Percentiles rank a stretch among this genome's conserved stretches.
These are phyloP conservation scores for Athene cunicularia DNA, from an alignment of 2,113 vertebrate genomes.

Conservation along the genomic window DNA sequence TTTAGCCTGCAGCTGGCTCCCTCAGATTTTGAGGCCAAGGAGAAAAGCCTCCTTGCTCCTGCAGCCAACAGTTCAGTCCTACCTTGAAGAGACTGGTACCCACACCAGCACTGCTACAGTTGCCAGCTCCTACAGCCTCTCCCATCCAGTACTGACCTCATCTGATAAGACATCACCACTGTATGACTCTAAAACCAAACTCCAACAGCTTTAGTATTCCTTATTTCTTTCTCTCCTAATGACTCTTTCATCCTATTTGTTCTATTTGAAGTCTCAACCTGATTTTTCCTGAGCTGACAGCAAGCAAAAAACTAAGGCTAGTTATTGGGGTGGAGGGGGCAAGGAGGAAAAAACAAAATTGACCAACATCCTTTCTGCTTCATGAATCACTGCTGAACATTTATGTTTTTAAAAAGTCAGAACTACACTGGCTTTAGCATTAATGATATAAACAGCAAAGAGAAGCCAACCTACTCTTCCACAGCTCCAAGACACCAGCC, in stretches of 20 bases:
- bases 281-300: background rate
- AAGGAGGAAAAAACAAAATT: background rate
- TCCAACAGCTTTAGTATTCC: background rate
- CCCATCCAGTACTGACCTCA: background rate
- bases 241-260: background rate
- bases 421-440: background rate
- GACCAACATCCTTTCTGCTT: background rate
- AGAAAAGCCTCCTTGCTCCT: background rate
- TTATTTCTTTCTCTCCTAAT: background rate
- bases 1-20: background rate
- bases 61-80: background rate
- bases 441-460: background rate
- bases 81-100: background rate
- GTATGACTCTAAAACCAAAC: background rate
- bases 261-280: background rate
- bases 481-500: background rate
- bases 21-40: background rate
- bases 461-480: background rate
- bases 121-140: background rate
- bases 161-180: background rate
- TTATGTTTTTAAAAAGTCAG: background rate
- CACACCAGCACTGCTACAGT: background rate
- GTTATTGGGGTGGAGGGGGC: background rate
- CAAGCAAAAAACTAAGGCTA: background rate
- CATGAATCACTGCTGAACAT: background rate